Evolutionary conservation across 2,113 vertebrate genomes (phyloP), one percentile per base, ranked within the genome.

Genomic region (Sander vitreus): DNA sequence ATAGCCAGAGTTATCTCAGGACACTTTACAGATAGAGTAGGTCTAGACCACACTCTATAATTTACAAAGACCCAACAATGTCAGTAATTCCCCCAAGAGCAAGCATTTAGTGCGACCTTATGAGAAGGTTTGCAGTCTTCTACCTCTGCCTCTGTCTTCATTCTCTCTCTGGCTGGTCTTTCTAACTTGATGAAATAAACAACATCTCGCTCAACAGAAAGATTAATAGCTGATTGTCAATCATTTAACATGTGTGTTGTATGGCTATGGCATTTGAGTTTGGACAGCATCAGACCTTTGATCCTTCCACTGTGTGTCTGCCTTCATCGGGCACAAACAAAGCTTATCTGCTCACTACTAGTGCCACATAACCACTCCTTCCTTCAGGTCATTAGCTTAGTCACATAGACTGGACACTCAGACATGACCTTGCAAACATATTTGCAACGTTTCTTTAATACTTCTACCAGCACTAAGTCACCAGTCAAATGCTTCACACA

Each of bases 271-370:
- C 78, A 64, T 75, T 83, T 79, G 4, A 63, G 18, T 62, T 69
- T 55, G 48, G 70, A 64, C 69, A 76, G 33, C 33, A 60, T 48
- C 27, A 57, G 80, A 83, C 53, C 72, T 86, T 85, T 84, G 79
- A 83, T 80, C 80, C 78, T 54, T 51, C 79, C 67, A 59, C 27
- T 76, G 65, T 75, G 76, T 66, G 53, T 39, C 45, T 54, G 39
- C 63, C n/a, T 73, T 59, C 13, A 15, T 51, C n/a, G 80, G 73
- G 55, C 53, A 58, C 63, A 73, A 60, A 67, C 55, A 70, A 50
- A 71, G 54, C 59, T 74, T 54, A 57, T 64, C 65, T 57, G 48
- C 11, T 70, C 53, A 11, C 14, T 23, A 39, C 3, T 43, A 43
- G 8, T 30, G 73, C 39, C 57, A 58, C n/a, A 60, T 25, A 19